Base-by-base conservation (phyloP, 2,113 vertebrate species). In the Myanophis thanlyinensis region DNA sequence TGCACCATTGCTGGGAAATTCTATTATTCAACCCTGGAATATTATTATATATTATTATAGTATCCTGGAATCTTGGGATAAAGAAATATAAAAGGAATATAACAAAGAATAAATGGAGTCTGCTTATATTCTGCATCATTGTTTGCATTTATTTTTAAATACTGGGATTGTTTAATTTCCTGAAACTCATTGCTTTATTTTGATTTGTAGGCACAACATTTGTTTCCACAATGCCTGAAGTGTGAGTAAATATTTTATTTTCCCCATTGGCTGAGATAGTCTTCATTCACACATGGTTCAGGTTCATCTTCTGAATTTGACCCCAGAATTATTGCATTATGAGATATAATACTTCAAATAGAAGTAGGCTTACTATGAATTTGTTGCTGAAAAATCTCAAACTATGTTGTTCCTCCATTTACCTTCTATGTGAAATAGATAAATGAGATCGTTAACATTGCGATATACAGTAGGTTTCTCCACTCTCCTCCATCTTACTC, bases 211-310 rank as follows among this genome's bases (percentile, higher is more conserved):
- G 93, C 4, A 6, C 93, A 1, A 67, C 52, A 3, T 25, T 0
- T 11, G 0, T 35, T 4, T 0, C 25, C 85, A 1, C 94, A 11
- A 98, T 98, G 98, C 98, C 98, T 0, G 98, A 98, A 96, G 96
- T 96, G 98, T 98, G 93, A 98, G 98, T 98, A 94, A 2, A 4
- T 0, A 0, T 1, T 0, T 0, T 2, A 2, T 15, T 73, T 73
- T 88, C 22, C n/a, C 46, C 25, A n/a, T 88, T 87, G 25, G 48
- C 40, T 23, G 44, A 51, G 35, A 40, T 84, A 46, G 13, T 15
- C 15, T 51, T 5, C 20, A 56, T 23, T 47, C 4, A n/a, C 62
- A 40, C 53, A 7, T 88, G 52, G 56, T 85, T 25, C 12, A 30
- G 67, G 40, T 48, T 56, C 27, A 85, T 30, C 51, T 48, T 56